These are phyloP conservation scores for Saguinus imperator DNA, from an alignment of 2,113 vertebrate species.

Conservation along the genomic window DNA sequence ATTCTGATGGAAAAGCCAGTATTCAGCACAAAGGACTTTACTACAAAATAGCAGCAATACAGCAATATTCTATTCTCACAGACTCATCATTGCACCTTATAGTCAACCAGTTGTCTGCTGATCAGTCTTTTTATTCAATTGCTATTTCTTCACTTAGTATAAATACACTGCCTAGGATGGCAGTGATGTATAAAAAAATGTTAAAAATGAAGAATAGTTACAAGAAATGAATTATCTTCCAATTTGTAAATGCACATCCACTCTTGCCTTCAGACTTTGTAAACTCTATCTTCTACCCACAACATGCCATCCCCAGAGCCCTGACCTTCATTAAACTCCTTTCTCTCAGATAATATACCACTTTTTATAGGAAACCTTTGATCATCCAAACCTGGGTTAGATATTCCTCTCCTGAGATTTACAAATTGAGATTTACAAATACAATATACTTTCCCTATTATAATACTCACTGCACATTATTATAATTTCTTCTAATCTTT, in stretches of 20 bases:
- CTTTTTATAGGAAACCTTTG: neutral
- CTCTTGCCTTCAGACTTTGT: neutral
- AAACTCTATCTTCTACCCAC: neutral
- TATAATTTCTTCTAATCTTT: constrained; percentile 42
- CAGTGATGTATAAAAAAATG: neutral
- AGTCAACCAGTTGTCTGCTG: neutral
- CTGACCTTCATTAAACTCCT: neutral
- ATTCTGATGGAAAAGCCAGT: constrained; percentile 28
- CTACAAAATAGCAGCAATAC: neutral
- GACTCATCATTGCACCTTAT: neutral
- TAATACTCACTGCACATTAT: neutral
- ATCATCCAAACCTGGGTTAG: constrained; percentile 31
- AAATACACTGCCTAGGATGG: neutral
- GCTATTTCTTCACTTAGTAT: neutral
- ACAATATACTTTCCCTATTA: neutral
- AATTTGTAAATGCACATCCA: neutral
- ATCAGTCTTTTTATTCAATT: constrained; percentile 14
- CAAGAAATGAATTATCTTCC: neutral
- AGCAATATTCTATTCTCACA: neutral
- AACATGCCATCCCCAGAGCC: neutral
- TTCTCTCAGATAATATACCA: neutral
- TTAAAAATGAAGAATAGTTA: constrained; percentile 1
- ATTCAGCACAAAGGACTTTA: neutral
- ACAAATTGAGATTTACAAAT: neutral
- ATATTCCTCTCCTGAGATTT: neutral